Conservation (phyloP, 2,797 vertebrate genomes). For the Bovichtus variegatus region DNA sequence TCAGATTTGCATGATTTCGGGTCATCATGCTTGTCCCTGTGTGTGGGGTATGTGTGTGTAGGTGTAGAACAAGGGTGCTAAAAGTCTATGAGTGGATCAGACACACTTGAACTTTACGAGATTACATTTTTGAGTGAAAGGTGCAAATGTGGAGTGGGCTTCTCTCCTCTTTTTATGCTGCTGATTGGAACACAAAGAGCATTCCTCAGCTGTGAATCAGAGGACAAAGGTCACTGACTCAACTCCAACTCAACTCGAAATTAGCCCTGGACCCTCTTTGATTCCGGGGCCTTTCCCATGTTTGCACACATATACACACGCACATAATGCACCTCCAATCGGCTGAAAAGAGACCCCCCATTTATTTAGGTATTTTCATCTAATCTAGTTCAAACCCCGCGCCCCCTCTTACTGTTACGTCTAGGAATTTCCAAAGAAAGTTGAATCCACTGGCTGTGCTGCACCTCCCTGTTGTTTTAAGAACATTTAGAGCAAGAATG, state of each 20-base stretch:
- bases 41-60: slow-evolving; percentile 16
- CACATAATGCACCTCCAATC: slow-evolving; percentile 30
- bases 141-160: slow-evolving; percentile 40
- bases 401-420: slow-evolving; percentile 60
- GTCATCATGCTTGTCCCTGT: neutral
- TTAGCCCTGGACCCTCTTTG: slow-evolving; percentile 73
- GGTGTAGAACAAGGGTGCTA: slow-evolving; percentile 8
- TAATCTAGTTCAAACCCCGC: slow-evolving; percentile 55
- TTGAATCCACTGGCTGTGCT: slow-evolving; percentile 52
- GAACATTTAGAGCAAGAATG: slow-evolving; percentile 65
- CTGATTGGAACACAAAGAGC: slow-evolving; percentile 76
- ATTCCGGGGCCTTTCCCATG: slow-evolving; percentile 74
- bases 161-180: slow-evolving; percentile 35
- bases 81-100: neutral
- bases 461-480: slow-evolving; percentile 66
- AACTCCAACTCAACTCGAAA: no score
- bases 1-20: slow-evolving; percentile 32
- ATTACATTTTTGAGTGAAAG: slow-evolving; percentile 58
- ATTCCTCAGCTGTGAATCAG: slow-evolving; percentile 84
- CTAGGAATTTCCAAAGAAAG: slow-evolving; percentile 74
- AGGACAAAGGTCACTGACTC: slow-evolving; percentile 79
- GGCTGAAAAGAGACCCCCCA: slow-evolving; percentile 57
- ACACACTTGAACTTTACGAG: slow-evolving; percentile 37
- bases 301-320: slow-evolving; percentile 53
- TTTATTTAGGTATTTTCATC: slow-evolving; percentile 63